A percentile compares a stretch with the other conserved stretches of the same genome.
These are phyloP conservation scores for Conops quadrifasciatus DNA, from an alignment of 2,888 invertebrate genomes.

Conservation along the genomic window DNA sequence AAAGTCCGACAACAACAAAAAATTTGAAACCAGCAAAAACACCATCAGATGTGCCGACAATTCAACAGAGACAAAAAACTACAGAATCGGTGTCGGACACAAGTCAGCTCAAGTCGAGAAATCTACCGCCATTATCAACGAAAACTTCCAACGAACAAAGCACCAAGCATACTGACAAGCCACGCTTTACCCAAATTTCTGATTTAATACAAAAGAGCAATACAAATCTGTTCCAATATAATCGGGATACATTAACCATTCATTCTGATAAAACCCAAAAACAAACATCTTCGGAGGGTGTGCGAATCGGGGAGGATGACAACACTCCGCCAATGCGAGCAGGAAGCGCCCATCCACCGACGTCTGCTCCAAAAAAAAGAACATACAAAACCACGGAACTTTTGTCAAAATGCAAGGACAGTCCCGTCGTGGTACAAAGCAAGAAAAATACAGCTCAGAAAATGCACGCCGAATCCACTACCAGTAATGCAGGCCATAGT, in stretches of 20 bases:
- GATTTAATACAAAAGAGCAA: slow-evolving; percentile 50
- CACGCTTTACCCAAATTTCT: slow-evolving; percentile 56
- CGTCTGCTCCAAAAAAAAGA: not conserved
- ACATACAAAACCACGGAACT: slow-evolving; percentile 3
- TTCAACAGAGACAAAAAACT: no score
- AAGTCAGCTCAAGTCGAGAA: no score
- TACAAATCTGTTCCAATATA: not conserved
- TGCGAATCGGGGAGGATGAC: not conserved
- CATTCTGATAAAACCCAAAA: slow-evolving; percentile 19
- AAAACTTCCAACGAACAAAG: slow-evolving; percentile 1
- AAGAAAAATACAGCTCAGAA: slow-evolving; percentile 1
- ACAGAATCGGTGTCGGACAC: no score
- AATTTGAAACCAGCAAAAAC: not conserved
- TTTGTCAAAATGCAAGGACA: slow-evolving; percentile 21
- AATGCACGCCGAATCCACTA: not conserved
- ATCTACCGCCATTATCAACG: not conserved
- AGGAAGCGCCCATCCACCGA: not conserved
- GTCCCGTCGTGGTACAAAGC: not conserved
- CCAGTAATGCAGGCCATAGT: slow-evolving; percentile 30
- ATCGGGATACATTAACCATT: not conserved
- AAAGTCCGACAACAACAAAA: slow-evolving; percentile 31
- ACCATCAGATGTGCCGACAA: not conserved
- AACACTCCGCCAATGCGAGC: slow-evolving; percentile 16
- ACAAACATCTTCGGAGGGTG: slow-evolving; percentile 20
- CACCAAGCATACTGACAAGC: slow-evolving; percentile 14